A percentile compares a stretch with the other conserved stretches of the same genome.
Conservation (phyloP, 2,888 invertebrate species). For the Bedellia somnulentella region DNA sequence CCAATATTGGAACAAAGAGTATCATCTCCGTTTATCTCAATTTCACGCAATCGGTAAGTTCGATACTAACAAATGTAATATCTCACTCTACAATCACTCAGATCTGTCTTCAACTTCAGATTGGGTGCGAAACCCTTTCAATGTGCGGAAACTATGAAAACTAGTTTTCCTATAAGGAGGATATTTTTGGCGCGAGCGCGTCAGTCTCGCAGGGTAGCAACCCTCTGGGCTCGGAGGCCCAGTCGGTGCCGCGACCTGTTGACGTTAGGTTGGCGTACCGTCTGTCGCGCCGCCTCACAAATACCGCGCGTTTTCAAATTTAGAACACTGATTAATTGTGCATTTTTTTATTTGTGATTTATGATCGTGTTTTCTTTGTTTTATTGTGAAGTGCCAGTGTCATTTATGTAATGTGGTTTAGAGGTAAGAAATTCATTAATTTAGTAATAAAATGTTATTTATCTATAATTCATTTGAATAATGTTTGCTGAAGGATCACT, state of each 20-base stretch:
- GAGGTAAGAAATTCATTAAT: not conserved
- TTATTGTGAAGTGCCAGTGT: no score
- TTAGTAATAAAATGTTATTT: slow-evolving; percentile 1
- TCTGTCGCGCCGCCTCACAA: slow-evolving; percentile 13
- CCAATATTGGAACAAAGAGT: no score
- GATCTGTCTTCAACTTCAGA: no score
- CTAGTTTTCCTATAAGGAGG: slow-evolving; percentile 42
- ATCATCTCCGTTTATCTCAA: no score
- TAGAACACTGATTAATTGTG: no score
- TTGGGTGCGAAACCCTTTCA: no score
- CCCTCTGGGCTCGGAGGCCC: slow-evolving; percentile 22
- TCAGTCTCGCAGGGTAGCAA: slow-evolving; percentile 8
- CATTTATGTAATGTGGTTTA: not conserved
- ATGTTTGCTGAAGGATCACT: not conserved
- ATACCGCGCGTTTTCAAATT: slow-evolving; percentile 2
- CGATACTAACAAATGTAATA: no score
- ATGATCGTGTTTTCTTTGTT: slow-evolving; percentile 1
- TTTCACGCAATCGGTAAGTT: no score
- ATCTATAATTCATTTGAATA: slow-evolving; percentile 1
- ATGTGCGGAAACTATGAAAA: no score
- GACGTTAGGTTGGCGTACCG: slow-evolving; percentile 43
- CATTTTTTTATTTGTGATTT: slow-evolving; percentile 3
- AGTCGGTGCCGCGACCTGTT: slow-evolving; percentile 57
- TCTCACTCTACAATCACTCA: no score
- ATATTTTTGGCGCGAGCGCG: slow-evolving; percentile 58